Base-by-base conservation (phyloP, 2,797 vertebrate genomes). In the Helostoma temminkii region DNA sequence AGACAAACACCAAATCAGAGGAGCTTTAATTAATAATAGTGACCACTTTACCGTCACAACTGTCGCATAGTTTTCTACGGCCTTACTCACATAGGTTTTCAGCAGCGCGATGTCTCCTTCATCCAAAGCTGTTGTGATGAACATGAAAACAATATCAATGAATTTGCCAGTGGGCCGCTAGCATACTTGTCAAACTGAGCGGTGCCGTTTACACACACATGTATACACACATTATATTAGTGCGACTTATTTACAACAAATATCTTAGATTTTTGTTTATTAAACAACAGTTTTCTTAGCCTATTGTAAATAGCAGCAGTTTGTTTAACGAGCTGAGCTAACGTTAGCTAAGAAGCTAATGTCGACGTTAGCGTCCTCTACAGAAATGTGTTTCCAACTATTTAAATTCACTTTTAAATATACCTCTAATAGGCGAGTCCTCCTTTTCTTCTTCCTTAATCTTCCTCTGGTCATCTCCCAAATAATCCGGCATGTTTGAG, bases 51-150 rank as follows among this genome's bases (percentile, higher is more conserved):
- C 3, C 6, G 25, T 9, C 1, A 24, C 0, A 25, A 11, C 0
- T 5, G 7, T 5, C 3, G 0, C 3, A 11, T 6, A 6, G 4
- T 26, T 45, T 4, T 3, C 5, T 2, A 9, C 0, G 2, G 5
- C 0, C 0, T 5, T 41, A 96, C 97, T 97, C 89, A 99, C 98
- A 0, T 99, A 99, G 55, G 98, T 99, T 90, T 99, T 99, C 76
- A 99, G 88, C 80, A 99, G 91, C 50, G 98, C 98, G 79, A 99
- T 99, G 80, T 99, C 98, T 1, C 98, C 98, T 90, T 99, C 98
- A 92, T 99, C 98, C 89, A 99, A 81, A 90, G 98, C 97, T 99
- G 89, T 66, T 99, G 89, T 66, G 90, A 89, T 15, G 7, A 15
- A 24, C 24, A 78, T 2, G 36, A 55, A 64, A 48, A 93, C 24